Evolutionary conservation across 30 jellyfish, hydroid and myxozoan species (phyloP).

Genomic region (Sanderia malayensis): DNA sequence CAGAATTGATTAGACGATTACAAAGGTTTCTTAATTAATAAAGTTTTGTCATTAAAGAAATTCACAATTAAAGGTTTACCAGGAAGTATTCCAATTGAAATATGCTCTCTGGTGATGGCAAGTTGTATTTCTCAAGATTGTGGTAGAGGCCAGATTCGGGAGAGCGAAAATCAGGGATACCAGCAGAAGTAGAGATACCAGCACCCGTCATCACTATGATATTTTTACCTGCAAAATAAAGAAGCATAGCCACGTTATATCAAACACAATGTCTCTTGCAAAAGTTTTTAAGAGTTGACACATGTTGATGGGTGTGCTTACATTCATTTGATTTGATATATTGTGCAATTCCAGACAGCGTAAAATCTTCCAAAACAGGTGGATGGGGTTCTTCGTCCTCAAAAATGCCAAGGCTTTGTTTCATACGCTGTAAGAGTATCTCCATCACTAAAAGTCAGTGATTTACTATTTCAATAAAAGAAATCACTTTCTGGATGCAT

Average conservation of each 20-base stretch:
- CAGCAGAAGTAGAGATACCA: constrained; percentile 91
- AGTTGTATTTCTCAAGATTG: constrained; percentile 63
- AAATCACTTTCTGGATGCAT: too few species aligned
- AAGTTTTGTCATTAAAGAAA: neutral
- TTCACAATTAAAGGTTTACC: constrained; percentile 11
- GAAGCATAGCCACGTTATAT: too few species aligned
- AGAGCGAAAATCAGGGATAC: constrained; percentile 89
- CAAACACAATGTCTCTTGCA: too few species aligned
- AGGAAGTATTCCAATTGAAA: constrained; percentile 59
- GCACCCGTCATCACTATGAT: constrained; percentile 91
- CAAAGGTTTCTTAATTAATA: neutral
- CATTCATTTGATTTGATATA: constrained; percentile 56
- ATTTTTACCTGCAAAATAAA: constrained; percentile 51
- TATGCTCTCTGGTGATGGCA: constrained; percentile 75
- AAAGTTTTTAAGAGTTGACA: too few species aligned
- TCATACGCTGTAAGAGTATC: neutral
- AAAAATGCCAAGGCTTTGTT: neutral
- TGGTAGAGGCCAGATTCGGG: constrained; percentile 85
- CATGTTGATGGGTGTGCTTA: too few species aligned
- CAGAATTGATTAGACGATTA: neutral
- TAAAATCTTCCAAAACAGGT: constrained; percentile 57
- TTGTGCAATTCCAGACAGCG: constrained; percentile 63
- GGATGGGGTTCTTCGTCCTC: constrained; percentile 30
- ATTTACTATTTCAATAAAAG: too few species aligned
- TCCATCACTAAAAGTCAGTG: too few species aligned